A percentile compares a stretch with the other conserved stretches of the same genome.
These are phyloP conservation scores for Hucho hucho DNA, from an alignment of 2,113 vertebrate species.

Conservation along the genomic window DNA sequence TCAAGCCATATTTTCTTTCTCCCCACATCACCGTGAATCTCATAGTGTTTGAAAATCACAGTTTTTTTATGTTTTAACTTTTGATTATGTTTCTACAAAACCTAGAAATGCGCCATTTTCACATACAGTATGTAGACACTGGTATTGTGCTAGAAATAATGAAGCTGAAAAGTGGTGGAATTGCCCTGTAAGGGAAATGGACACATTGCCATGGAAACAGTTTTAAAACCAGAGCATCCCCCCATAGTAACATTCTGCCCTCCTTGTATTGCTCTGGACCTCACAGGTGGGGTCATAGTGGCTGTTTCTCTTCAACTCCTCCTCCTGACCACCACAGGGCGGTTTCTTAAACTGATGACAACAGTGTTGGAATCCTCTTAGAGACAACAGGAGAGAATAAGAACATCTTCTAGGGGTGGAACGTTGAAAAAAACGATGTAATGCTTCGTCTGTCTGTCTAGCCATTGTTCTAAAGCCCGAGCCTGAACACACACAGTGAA, in stretches of 20 bases:
- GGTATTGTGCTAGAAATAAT: too few relatives aligned
- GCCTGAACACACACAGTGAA: not conserved
- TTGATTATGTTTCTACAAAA: too few relatives aligned
- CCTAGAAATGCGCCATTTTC: too few relatives aligned
- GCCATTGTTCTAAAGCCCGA: constrained; percentile 34
- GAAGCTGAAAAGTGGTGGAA: too few relatives aligned
- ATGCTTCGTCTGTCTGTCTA: constrained; percentile 13
- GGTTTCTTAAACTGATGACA: not conserved
- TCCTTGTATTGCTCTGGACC: not conserved
- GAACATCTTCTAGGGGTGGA: not conserved
- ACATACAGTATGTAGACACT: too few relatives aligned
- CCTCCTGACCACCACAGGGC: not conserved
- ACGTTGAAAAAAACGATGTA: not conserved
- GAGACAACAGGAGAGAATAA: not conserved
- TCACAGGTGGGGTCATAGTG: not conserved
- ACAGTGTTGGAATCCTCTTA: not conserved
- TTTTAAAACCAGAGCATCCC: not conserved
- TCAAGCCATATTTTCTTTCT: too few relatives aligned
- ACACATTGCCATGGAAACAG: constrained; percentile 29
- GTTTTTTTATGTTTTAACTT: too few relatives aligned
- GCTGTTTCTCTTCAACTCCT: not conserved
- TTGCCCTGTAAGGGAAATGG: not conserved
- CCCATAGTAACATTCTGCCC: not conserved
- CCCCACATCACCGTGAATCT: too few relatives aligned
- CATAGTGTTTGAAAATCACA: too few relatives aligned